Evolutionary conservation across 2,113 vertebrate genomes (phyloP), one percentile per base, ranked within the genome.

Genomic region (Turdus rufiventris): DNA sequence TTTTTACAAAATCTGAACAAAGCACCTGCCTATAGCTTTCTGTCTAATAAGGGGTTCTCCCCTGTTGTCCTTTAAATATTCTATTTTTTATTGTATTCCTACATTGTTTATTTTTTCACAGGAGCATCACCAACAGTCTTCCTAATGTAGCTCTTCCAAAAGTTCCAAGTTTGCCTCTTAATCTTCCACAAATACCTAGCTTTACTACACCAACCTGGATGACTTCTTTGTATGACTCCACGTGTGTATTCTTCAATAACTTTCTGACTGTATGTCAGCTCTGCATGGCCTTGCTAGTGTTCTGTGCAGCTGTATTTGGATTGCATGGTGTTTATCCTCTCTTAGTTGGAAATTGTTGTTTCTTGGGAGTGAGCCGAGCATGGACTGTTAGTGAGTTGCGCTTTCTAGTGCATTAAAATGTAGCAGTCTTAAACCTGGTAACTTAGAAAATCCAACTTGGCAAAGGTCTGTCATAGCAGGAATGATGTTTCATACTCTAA

Each of bases 121-220:
- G 99, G 98, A 99, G 98, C 73, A 98, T 99, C 97, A 99, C 99
- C 98, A 99, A 99, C 98, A 99, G 98, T 98, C 98, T 99, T 97
- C 98, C 98, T 88, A 99, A 98, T 97, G 98, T 99, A 98, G 98
- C 99, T 98, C 99, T 99, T 97, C 99, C 98, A 98, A 99, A 99
- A 98, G 98, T 99, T 97, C 98, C 99, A 98, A 98, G 98, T 98
- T 98, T 99, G 97, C 98, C 99, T 97, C 97, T 99, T 98, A 99
- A 98, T 89, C 98, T 99, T 98, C 99, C 98, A 85, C 99, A 99
- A 98, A 99, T 99, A 97, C 99, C 99, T 98, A 99, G 96, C 97
- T 98, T 99, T 98, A 98, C 99, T 67, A 97, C 98, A 78, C 98
- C 99, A 91, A 98, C 99, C 91, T 99, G 99, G 99, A 99, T 99